A percentile compares a stretch with the other conserved stretches of the same genome.
phyloP scores from a whole-genome alignment of 2,113 vertebrate species.

The Oreochromis spilurus region DNA sequence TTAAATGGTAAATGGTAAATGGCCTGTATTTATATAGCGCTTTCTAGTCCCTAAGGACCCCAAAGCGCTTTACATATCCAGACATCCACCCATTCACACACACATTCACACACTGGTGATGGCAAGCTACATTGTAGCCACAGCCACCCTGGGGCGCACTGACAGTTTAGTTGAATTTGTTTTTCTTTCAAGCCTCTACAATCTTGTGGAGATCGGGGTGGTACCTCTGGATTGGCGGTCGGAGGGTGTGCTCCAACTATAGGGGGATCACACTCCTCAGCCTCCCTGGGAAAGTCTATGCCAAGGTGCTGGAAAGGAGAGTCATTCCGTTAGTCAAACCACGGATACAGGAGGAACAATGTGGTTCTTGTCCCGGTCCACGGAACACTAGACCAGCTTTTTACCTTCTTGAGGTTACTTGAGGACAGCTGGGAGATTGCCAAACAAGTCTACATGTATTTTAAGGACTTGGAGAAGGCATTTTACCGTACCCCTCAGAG shows the following conservation, averaged over 20 bases:
- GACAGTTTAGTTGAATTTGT: background rate
- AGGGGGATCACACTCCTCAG: background rate
- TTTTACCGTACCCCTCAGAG: background rate
- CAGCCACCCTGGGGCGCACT: too few relatives aligned
- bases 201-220: background rate
- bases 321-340: background rate
- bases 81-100: too few relatives aligned
- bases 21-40: too few relatives aligned
- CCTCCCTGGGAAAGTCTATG: background rate
- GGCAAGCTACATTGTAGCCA: too few relatives aligned
- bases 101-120: too few relatives aligned
- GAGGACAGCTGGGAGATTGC: accelerated
- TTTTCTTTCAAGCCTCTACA: background rate
- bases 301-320: background rate
- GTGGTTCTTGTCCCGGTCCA: background rate
- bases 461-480: background rate
- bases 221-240: background rate
- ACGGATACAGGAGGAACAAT: background rate
- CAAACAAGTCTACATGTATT: background rate
- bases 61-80: too few relatives aligned
- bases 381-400: background rate
- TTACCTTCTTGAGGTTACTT: background rate
- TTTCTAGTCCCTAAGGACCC: too few relatives aligned
- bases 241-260: background rate
- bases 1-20: too few relatives aligned